A percentile compares a stretch with the other conserved stretches of the same genome.
These are phyloP conservation scores for Malurus elegans DNA, from an alignment of 2,113 vertebrate species.

Conservation along the genomic window DNA sequence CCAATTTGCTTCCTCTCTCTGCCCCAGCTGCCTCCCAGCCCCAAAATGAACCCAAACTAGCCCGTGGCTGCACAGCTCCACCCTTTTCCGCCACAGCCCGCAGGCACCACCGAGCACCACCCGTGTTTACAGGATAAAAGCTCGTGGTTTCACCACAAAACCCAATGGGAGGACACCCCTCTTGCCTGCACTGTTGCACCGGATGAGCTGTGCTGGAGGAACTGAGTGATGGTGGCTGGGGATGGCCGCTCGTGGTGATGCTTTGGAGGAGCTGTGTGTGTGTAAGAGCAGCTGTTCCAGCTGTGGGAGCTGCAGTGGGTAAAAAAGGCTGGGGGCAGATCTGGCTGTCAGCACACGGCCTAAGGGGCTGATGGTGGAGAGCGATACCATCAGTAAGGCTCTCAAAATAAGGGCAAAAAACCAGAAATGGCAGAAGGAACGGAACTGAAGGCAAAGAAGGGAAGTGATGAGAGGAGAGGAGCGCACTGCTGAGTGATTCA, in stretches of 20 bases:
- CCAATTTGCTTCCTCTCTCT: not conserved
- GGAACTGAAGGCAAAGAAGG: not conserved
- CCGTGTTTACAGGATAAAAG: not conserved
- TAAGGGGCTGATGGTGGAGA: not conserved
- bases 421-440: accelerated
- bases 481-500: not conserved
- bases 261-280: not conserved
- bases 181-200: accelerated
- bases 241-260: accelerated
- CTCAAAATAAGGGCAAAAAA: not conserved
- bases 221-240: not conserved
- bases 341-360: not conserved
- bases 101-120: not conserved
- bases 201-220: accelerated
- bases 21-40: not conserved
- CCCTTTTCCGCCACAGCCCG: not conserved
- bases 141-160: not conserved
- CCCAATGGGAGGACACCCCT: accelerated
- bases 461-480: not conserved
- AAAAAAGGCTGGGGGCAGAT: not conserved
- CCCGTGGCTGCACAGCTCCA: not conserved
- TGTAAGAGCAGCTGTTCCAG: accelerated
- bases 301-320: accelerated
- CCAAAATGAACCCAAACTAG: not conserved
- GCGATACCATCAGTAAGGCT: not conserved